A percentile compares a stretch with the other conserved stretches of the same genome.
These are phyloP conservation scores for Chaenodraco wilsoni DNA, from an alignment of 2,797 vertebrate species.

Conservation along the genomic window DNA sequence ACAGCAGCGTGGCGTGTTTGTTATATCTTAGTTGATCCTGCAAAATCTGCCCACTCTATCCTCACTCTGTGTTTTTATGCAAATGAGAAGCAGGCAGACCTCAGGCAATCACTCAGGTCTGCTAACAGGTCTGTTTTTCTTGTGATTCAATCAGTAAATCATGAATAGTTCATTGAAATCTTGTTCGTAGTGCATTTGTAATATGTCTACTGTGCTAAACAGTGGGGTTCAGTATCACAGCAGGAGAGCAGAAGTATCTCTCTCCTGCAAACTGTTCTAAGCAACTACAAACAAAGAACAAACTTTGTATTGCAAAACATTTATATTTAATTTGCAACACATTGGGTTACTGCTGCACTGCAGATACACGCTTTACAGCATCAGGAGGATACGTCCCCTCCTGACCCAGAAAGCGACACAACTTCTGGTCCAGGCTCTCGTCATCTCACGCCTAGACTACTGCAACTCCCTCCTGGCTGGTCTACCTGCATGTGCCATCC, in stretches of 20 bases:
- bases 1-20: background rate
- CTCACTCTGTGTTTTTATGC: constrained; percentile 18
- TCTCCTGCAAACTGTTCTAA: constrained; percentile 18
- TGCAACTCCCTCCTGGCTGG: no score
- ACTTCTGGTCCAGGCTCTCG: no score
- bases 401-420: no score
- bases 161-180: constrained; percentile 40
- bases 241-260: constrained; percentile 7
- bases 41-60: background rate
- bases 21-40: constrained; percentile 16
- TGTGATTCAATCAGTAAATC: constrained; percentile 46
- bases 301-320: constrained; percentile 1
- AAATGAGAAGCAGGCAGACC: constrained; percentile 23
- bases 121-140: constrained; percentile 44
- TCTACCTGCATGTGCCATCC: no score
- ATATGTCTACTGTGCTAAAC: constrained; percentile 9
- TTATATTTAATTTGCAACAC: constrained; percentile 11
- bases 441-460: no score
- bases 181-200: constrained; percentile 38
- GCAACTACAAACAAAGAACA: constrained; percentile 18
- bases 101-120: constrained; percentile 24
- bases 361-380: background rate
- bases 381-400: no score
- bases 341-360: constrained; percentile 21
- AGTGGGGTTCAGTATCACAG: constrained; percentile 21